Percentiles rank a stretch among this genome's conserved stretches.
These are phyloP conservation scores for Neosalanx taihuensis DNA, from an alignment of 2,797 vertebrate genomes.

Conservation along the genomic window DNA sequence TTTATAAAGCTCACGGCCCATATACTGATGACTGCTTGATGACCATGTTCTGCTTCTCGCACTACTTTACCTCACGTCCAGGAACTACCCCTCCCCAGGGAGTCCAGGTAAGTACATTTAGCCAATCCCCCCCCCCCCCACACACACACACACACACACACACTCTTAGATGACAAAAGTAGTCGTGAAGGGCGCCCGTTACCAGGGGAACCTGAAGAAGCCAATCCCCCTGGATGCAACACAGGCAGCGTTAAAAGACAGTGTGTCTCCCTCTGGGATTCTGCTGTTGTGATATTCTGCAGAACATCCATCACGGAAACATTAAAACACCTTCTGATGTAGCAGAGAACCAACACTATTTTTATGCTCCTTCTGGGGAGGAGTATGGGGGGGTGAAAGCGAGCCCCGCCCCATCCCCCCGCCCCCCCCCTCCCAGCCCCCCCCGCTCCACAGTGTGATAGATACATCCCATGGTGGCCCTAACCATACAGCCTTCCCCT, in stretches of 20 bases:
- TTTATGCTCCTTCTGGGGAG: slow-evolving; percentile 19
- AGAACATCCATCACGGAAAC: slow-evolving; percentile 30
- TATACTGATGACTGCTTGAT: not conserved
- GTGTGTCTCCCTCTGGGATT: slow-evolving; percentile 27
- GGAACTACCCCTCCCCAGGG: slow-evolving; percentile 32
- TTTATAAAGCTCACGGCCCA: not conserved
- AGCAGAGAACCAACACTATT: slow-evolving; percentile 5
- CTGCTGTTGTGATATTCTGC: slow-evolving; percentile 28
- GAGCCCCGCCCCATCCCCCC: slow-evolving; percentile 26
- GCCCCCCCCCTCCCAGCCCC: slow-evolving; percentile 15
- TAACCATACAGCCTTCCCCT: slow-evolving; percentile 21
- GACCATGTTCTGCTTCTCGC: slow-evolving; percentile 14
- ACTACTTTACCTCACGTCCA: slow-evolving; percentile 39
- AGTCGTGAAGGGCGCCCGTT: slow-evolving; percentile 43
- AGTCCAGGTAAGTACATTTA: slow-evolving; percentile 34
- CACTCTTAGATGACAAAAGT: slow-evolving; percentile 24
- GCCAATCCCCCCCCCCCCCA: slow-evolving; percentile 25
- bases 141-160: too few relatives aligned
- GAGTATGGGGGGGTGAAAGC: slow-evolving; percentile 28
- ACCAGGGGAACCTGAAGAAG: slow-evolving; percentile 33
- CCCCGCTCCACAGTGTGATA: slow-evolving; percentile 20
- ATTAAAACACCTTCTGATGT: slow-evolving; percentile 31
- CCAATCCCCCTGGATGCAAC: slow-evolving; percentile 19
- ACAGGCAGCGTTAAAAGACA: slow-evolving; percentile 34
- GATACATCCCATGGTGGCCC: slow-evolving; percentile 33